Conservation (phyloP, 2,888 invertebrate species). For the Lepeophtheirus nordmannii region DNA sequence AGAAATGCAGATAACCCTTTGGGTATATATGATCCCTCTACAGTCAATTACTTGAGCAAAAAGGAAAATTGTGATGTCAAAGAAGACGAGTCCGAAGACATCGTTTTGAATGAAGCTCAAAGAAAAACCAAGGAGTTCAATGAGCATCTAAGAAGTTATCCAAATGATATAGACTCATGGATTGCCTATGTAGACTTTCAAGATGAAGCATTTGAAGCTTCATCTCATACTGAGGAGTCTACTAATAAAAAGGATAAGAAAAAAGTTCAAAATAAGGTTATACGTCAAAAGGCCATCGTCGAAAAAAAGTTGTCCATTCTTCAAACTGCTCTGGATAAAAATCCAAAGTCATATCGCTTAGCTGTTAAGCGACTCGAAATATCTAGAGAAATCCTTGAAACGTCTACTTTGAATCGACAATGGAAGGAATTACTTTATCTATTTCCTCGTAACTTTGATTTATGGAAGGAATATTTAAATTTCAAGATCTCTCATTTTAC, state of each 20-base stretch:
- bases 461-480: conserved; percentile 23
- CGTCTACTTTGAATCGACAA: conserved; percentile 17
- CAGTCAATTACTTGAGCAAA: not conserved
- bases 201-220: conserved; percentile 7
- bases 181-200: conserved; percentile 21
- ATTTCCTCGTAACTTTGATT: conserved; percentile 14
- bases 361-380: conserved; percentile 22
- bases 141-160: not conserved
- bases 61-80: not conserved
- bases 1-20: not conserved
- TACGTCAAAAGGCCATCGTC: conserved; percentile 11
- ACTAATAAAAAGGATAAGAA: conserved; percentile 5
- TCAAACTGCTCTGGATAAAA: conserved; percentile 19
- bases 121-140: conserved; percentile 17
- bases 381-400: conserved; percentile 19
- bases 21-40: not conserved
- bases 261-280: not conserved
- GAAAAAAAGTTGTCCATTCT: conserved; percentile 22
- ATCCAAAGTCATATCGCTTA: conserved; percentile 17
- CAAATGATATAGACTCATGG: conserved; percentile 7
- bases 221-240: not conserved
- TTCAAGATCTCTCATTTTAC: conserved; percentile 17
- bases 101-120: not conserved
- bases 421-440: conserved; percentile 24
- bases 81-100: not conserved